phyloP scores from a whole-genome alignment of 2,113 vertebrate species.

The Aleadryas rufinucha region DNA sequence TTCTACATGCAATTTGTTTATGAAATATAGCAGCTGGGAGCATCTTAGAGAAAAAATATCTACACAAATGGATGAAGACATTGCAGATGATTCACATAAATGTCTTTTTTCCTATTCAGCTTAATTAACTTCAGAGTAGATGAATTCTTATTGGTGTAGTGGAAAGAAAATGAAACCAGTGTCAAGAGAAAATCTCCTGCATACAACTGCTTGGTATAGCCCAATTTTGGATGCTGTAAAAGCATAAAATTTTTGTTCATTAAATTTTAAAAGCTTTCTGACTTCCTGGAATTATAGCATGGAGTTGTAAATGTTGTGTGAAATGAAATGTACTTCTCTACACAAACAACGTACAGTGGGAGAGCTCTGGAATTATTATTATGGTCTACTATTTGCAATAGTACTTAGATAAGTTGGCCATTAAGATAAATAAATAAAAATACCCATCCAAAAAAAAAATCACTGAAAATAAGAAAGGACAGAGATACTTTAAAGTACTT shows the following conservation, averaged over 20 bases:
- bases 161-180: constrained; percentile 29
- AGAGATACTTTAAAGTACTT: not conserved
- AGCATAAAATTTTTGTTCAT: constrained; percentile 32
- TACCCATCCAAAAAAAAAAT: not conserved
- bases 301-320: constrained; percentile 46
- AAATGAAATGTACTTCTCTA: constrained; percentile 32
- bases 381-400: constrained; percentile 25
- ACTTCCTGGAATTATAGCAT: constrained; percentile 33
- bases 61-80: not conserved
- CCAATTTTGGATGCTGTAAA: not conserved
- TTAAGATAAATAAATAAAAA: constrained; percentile 54
- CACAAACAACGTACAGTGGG: not conserved
- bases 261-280: constrained; percentile 58
- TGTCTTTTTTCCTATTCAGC: constrained; percentile 27
- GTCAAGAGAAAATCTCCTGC: constrained; percentile 1
- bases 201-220: not conserved
- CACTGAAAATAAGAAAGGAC: not conserved
- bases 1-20: constrained; percentile 13
- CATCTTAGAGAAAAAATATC: constrained; percentile 20
- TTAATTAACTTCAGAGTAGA: constrained; percentile 52
- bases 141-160: constrained; percentile 23
- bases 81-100: constrained; percentile 29
- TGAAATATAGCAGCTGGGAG: not conserved
- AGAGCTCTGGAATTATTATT: constrained; percentile 29
- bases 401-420: constrained; percentile 4